Percentiles rank a stretch among this genome's conserved stretches.
Evolutionary conservation across 2,113 vertebrate species (phyloP).

Genomic region (Cisticola juncidis): DNA sequence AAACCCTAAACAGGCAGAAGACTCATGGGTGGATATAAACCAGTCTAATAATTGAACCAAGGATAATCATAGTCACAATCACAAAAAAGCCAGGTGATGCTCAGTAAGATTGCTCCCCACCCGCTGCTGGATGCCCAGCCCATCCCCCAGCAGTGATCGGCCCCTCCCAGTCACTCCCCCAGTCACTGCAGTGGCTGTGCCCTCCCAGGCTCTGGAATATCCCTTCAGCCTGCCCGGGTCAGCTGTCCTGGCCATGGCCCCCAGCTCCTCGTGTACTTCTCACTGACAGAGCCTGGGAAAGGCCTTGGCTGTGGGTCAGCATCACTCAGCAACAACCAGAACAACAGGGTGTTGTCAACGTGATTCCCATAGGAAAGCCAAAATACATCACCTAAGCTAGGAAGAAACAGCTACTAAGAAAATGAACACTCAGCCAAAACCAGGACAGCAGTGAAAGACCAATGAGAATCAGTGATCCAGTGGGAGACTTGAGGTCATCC

Average conservation of each 20-base stretch:
- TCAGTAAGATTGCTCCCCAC: neutral
- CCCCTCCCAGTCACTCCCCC: neutral
- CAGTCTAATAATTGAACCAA: neutral
- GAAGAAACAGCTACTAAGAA: neutral
- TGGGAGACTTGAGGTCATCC: neutral
- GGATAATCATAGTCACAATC: neutral
- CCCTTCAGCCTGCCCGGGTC: neutral
- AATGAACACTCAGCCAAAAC: neutral
- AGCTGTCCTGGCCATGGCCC: neutral
- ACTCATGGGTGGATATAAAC: neutral
- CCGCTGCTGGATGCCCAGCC: neutral
- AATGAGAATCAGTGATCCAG: neutral
- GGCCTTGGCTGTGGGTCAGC: neutral
- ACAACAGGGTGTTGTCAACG: neutral
- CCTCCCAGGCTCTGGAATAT: neutral
- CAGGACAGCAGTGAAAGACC: neutral
- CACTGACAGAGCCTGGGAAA: neutral
- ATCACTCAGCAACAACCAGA: neutral
- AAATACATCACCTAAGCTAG: neutral
- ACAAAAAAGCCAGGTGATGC: neutral
- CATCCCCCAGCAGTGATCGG: neutral
- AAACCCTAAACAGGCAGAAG: neutral
- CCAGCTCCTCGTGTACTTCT: neutral
- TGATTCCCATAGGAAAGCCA: neutral
- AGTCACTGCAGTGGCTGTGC: neutral